Base-by-base conservation (phyloP, 2,888 invertebrate species). In the Limulus polyphemus region DNA sequence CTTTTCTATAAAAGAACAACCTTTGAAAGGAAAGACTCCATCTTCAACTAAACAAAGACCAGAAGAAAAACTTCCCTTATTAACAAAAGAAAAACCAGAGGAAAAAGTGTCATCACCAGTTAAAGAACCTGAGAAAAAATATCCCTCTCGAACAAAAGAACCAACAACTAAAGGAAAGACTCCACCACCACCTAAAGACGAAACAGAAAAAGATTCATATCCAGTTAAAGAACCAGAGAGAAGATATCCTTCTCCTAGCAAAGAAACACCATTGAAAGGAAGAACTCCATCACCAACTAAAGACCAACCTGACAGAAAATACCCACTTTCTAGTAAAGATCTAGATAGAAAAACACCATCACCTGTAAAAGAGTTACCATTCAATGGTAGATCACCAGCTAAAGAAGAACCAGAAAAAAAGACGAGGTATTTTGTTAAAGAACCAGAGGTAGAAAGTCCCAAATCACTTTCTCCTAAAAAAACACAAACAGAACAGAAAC, bases 211-310 rank as follows among this genome's bases (percentile, higher is more conserved):
- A 57, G 2, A 57, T 32, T 49, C 57, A 14, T 5, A 16, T 13
- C 17, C 46, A n/a, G 32, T 46, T 57, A 57, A 57, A 17, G 46
- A 57, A 17, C 11, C 16, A n/a, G 54, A 54, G 9, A 32, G 16
- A 17, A 54, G 10, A n/a, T 32, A 11, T 16, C 32, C 54, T n/a
- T 54, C 54, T 52, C 52, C 52, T 54, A 54, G 32, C 4, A 54
- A 57, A 49, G 57, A 47, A 11, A 46, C 16, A 11, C 13, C 11
- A 13, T 46, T 46, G 7, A 57, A 57, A 49, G 14, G 32, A 46
- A 57, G 57, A 57, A 57, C 7, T 16, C 57, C 57, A n/a, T 57
- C 57, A 11, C 47, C 47, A 11, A n/a, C 13, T 48, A 57, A 57
- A 57, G 47, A 57, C 11, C 16, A 16, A 11, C 51, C 51, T 32